Percentiles rank a stretch among this genome's conserved stretches.
These are phyloP conservation scores for Bergia sp. DNA, from an alignment of 92 coral and sea anemone species.

Conservation along the genomic window DNA sequence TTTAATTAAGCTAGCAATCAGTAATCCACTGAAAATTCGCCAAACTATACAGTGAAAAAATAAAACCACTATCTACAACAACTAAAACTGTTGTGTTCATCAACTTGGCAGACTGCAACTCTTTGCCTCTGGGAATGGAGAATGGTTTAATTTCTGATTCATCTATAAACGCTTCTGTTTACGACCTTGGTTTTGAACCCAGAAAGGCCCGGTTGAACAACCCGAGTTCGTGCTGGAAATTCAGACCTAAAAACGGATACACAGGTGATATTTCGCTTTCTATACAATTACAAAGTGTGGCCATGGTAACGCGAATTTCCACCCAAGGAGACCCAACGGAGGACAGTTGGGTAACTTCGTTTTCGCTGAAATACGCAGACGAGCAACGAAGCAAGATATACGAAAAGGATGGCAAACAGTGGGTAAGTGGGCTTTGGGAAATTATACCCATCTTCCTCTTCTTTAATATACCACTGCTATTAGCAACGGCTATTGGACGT, in stretches of 20 bases:
- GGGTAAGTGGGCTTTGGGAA: not conserved
- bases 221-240: conserved; percentile 27
- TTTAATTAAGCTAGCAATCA: too few species aligned
- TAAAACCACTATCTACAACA: not conserved
- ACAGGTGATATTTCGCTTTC: not conserved
- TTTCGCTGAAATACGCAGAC: not conserved
- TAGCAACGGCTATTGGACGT: too few species aligned
- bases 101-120: not conserved
- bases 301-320: conserved; percentile 7
- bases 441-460: too few species aligned
- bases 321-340: conserved; percentile 28
- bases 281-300: not conserved
- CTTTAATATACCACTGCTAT: too few species aligned
- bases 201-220: conserved; percentile 65
- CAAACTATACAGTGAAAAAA: not conserved
- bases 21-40: too few species aligned
- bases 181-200: conserved; percentile 52
- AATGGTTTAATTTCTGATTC: conserved; percentile 57
- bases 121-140: conserved; percentile 63
- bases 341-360: not conserved
- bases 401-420: not conserved
- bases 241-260: not conserved
- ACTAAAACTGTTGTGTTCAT: not conserved
- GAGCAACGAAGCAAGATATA: not conserved
- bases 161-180: conserved; percentile 59